A percentile compares a stretch with the other conserved stretches of the same genome.
These are phyloP conservation scores for Oceanodroma leucorhoa DNA, from an alignment of 2,797 vertebrate genomes.

Conservation along the genomic window DNA sequence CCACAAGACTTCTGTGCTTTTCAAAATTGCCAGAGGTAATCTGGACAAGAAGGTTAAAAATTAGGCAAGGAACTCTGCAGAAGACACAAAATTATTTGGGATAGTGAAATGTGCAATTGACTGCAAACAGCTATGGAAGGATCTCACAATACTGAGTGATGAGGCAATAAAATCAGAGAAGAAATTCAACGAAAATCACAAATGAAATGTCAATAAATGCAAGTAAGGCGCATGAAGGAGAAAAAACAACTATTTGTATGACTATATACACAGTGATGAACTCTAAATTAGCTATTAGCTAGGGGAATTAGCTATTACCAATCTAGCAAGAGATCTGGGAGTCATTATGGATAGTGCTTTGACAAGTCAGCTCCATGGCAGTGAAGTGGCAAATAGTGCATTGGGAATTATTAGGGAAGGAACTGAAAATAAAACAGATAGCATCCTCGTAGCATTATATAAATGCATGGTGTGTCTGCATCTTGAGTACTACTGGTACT, in stretches of 20 bases:
- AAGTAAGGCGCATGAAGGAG: conserved; percentile 7
- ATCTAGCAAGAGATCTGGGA: neutral
- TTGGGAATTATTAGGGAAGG: neutral
- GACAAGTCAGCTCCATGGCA: neutral
- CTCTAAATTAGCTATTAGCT: conserved; percentile 19
- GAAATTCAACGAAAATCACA: conserved; percentile 10
- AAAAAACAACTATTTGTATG: neutral
- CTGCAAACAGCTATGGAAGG: neutral
- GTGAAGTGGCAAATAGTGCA: neutral
- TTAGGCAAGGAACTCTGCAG: neutral
- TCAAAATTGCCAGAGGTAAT: neutral
- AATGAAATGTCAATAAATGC: conserved; percentile 22
- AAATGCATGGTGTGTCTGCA: neutral
- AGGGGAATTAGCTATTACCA: neutral
- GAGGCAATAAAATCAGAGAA: conserved; percentile 1
- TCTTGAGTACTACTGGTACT: neutral
- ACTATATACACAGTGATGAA: neutral
- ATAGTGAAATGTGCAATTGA: neutral
- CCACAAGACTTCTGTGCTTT: neutral
- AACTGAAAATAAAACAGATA: conserved; percentile 7
- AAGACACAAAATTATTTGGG: neutral
- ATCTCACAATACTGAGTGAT: neutral
- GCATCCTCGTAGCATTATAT: neutral
- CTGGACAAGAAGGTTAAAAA: neutral
- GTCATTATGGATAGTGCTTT: neutral